Conservation (phyloP, 1,140 invertebrate genomes). For the Helicoverpa zea region DNA sequence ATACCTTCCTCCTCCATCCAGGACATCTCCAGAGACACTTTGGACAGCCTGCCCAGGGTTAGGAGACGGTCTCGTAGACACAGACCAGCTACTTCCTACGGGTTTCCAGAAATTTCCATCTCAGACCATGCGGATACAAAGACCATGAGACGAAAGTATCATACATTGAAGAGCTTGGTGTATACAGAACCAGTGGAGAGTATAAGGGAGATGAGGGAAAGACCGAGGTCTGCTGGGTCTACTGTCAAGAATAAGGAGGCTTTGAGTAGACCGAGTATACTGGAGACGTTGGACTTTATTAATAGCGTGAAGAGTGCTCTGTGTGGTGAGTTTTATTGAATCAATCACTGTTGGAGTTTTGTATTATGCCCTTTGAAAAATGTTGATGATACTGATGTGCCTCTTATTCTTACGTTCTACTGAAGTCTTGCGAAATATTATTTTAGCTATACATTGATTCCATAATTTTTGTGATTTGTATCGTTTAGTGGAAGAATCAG, state of each 20-base stretch:
- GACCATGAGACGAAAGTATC: conserved; percentile 77
- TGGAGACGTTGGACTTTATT: conserved; percentile 83
- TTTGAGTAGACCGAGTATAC: conserved; percentile 75
- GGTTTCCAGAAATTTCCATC: conserved; percentile 81
- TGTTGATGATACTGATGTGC: too few species aligned
- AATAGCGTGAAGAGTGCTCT: conserved; percentile 79
- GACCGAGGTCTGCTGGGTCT: conserved; percentile 77
- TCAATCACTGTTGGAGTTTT: background rate
- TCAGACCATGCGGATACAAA: conserved; percentile 76
- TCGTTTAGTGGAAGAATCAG: conserved; percentile 74
- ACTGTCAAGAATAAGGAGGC: conserved; percentile 74
- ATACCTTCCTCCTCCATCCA: conserved; percentile 68
- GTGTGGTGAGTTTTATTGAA: conserved; percentile 68
- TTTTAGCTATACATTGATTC: background rate
- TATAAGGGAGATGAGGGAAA: conserved; percentile 71
- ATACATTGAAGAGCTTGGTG: conserved; percentile 78
- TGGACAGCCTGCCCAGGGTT: conserved; percentile 61
- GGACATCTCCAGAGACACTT: conserved; percentile 55
- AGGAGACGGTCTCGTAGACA: conserved; percentile 62
- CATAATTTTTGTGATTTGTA: background rate
- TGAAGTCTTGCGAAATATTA: background rate
- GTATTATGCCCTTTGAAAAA: background rate
- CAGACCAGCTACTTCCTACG: conserved; percentile 69
- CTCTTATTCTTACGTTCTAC: too few species aligned
- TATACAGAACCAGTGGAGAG: conserved; percentile 79